phyloP scores from a whole-genome alignment of 2,888 invertebrate species.

The Polydrusus pterygomalis region DNA sequence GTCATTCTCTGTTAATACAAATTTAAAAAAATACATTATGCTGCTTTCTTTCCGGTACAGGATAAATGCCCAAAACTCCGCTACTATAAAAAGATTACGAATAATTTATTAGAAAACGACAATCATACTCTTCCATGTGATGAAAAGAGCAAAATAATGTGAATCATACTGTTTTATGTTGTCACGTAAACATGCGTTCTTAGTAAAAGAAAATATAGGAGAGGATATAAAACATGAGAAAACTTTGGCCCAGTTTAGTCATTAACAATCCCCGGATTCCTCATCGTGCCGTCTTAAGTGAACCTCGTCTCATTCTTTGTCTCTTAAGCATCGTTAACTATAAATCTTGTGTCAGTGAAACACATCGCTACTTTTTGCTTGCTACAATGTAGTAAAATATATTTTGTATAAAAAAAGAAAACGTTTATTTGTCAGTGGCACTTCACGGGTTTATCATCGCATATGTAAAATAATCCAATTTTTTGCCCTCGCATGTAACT shows the following conservation, averaged over 20 bases:
- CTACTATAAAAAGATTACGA: too few species aligned
- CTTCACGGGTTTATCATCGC: too few species aligned
- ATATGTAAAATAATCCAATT: too few species aligned
- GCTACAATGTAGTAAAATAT: neutral
- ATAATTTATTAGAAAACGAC: neutral
- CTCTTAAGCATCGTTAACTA: constrained; percentile 23
- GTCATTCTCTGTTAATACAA: too few species aligned
- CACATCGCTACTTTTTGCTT: constrained; percentile 18
- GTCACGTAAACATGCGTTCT: neutral
- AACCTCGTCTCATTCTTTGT: constrained; percentile 15
- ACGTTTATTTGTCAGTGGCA: too few species aligned
- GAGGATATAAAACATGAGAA: constrained; percentile 22
- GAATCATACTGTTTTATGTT: too few species aligned
- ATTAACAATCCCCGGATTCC: constrained; percentile 24
- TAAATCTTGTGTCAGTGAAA: constrained; percentile 21
- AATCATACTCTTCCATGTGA: too few species aligned
- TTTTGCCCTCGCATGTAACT: too few species aligned
- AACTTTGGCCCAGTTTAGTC: constrained; percentile 27
- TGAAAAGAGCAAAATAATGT: too few species aligned
- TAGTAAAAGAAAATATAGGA: neutral
- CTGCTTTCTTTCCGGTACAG: too few species aligned
- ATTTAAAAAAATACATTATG: too few species aligned
- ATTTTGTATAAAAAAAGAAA: neutral
- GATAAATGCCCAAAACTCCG: too few species aligned
- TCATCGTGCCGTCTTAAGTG: constrained; percentile 28